Percentiles rank a stretch among this genome's conserved stretches.
phyloP scores from a whole-genome alignment of 2,797 vertebrate species.

The Heterohyrax brucei region DNA sequence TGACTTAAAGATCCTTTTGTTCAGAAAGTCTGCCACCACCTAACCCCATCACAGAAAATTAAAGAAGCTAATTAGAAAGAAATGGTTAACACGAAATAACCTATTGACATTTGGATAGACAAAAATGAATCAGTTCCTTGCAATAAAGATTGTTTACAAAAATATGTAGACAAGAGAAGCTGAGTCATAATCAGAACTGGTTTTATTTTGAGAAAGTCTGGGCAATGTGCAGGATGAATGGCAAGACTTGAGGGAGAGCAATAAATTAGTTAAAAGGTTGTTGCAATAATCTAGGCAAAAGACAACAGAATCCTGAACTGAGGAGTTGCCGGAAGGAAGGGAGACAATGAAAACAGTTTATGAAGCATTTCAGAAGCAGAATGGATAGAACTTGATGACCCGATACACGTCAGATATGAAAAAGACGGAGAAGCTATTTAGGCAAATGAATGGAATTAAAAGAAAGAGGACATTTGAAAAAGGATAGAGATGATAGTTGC shows the following conservation, averaged over 20 bases:
- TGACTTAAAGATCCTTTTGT: slow-evolving; percentile 10
- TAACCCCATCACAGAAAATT: slow-evolving; percentile 24
- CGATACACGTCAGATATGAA: background rate
- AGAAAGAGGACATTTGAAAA: too few species aligned
- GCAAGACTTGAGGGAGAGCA: background rate
- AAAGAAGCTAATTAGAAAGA: background rate
- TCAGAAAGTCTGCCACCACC: slow-evolving; percentile 40
- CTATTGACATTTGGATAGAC: background rate
- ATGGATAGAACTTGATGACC: slow-evolving; percentile 10
- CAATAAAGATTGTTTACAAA: slow-evolving; percentile 13
- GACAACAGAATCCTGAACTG: background rate
- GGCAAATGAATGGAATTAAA: slow-evolving; percentile 27
- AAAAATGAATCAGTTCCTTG: slow-evolving; percentile 16
- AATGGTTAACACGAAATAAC: background rate
- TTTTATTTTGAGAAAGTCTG: slow-evolving; percentile 16
- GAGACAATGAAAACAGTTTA: slow-evolving; percentile 38
- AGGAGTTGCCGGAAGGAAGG: slow-evolving; percentile 40
- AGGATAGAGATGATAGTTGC: too few species aligned
- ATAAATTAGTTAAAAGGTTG: slow-evolving; percentile 18
- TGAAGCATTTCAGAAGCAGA: slow-evolving; percentile 36
- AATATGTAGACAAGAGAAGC: background rate
- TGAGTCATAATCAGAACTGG: slow-evolving; percentile 17
- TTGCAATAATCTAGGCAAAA: slow-evolving; percentile 23
- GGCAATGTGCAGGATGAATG: background rate
- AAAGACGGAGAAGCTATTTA: slow-evolving; percentile 47